Base-by-base conservation (phyloP, 2,113 vertebrate species). In the Percopsis transmontana region DNA sequence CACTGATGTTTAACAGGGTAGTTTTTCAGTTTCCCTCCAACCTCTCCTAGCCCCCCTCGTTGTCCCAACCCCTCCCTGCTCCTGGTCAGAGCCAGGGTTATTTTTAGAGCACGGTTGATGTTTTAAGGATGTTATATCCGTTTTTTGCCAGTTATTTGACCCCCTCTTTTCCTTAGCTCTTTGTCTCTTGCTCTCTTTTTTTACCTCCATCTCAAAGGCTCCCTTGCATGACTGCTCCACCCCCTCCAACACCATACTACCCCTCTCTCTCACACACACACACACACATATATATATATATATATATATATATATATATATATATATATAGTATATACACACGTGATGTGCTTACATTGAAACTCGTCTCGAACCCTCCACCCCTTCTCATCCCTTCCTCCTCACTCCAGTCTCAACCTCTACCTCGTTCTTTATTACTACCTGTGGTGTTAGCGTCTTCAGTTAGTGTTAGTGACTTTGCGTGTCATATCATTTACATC, bases 61-160 rank as follows among this genome's bases (percentile, higher is more conserved):
- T 48, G 3, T 0, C 62, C 69, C 59, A 63, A 48, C 60, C 68
- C 54, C 48, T 58, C 74, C 66, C 81, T 73, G 53, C 71, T 69
- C 79, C 76, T 77, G 68, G 74, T 76, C 85, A 75, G 79, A 87
- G 87, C 85, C 83, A 54, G 74, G 67, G 80, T 77, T 96, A 95
- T 97, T 97, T 96, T 95, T 95, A 96, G 94, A 89, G 77, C 75
- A 42, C 79, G 56, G 66, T 81, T 89, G 90, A 89, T 83, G 81
- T 90, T 92, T 90, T 83, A 93, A 95, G 94, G 95, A 95, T 94
- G 90, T 91, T 33, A 33, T 33, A 33, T 33, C 27, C 27, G 27
- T 33, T 33, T 33, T 33, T 6, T 33, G 5, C 27, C 27, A 4
- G 27, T 7, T 33, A n/a, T 33, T 33, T 33, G 27, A 33, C 27